Evolutionary conservation across 2,888 invertebrate genomes (phyloP).

Genomic region (Zootermopsis nevadensis): DNA sequence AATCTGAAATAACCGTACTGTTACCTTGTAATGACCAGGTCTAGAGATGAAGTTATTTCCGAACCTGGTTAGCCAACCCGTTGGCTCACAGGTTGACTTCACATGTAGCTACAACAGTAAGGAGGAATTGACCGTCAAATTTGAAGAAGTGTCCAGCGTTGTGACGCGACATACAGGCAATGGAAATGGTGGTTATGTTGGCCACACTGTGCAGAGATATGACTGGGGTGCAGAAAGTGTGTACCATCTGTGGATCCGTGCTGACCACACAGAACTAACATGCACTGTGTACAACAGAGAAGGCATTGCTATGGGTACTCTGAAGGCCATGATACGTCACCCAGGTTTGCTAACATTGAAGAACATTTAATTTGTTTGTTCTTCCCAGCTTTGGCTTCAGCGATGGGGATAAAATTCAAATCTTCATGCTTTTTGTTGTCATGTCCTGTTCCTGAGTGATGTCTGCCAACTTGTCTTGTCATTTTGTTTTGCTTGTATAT

Average conservation of each 20-base stretch:
- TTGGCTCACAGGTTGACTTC: conserved; percentile 63
- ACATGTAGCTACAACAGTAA: conserved; percentile 66
- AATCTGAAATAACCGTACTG: neutral
- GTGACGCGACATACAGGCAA: neutral
- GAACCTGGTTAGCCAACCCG: conserved; percentile 56
- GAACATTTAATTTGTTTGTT: neutral
- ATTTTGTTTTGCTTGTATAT: neutral
- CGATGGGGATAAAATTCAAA: neutral
- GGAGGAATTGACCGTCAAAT: conserved; percentile 61
- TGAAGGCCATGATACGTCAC: conserved; percentile 58
- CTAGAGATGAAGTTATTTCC: neutral
- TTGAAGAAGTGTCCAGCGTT: conserved; percentile 57
- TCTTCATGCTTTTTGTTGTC: conserved; percentile 26
- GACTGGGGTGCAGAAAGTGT: conserved; percentile 53
- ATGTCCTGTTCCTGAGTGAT: conserved; percentile 15
- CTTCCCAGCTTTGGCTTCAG: neutral
- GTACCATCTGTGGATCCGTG: conserved; percentile 53
- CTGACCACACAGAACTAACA: conserved; percentile 59
- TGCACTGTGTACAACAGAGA: conserved; percentile 60
- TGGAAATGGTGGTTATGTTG: conserved; percentile 2
- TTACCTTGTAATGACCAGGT: neutral
- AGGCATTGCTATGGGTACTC: conserved; percentile 58
- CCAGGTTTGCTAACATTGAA: conserved; percentile 59
- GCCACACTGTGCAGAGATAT: conserved; percentile 37
- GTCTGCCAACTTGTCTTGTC: neutral